Conservation (phyloP, 1,140 invertebrate species). For the Euglossa dilemma region DNA sequence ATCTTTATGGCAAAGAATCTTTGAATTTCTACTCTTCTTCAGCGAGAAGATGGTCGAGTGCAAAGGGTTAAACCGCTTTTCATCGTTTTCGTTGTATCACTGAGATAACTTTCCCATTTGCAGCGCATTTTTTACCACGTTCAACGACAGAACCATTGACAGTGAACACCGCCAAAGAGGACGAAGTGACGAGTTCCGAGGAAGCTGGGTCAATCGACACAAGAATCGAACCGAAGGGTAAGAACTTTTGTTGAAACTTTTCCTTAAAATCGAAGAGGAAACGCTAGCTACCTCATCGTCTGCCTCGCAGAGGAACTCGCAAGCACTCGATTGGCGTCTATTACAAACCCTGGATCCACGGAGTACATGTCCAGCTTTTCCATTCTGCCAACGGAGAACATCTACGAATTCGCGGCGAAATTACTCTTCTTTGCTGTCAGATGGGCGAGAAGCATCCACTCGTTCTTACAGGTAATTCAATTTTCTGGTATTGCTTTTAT, state of each 20-base stretch:
- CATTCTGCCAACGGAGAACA: slow-evolving; percentile 84
- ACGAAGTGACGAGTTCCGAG: slow-evolving; percentile 89
- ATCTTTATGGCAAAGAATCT: too few species aligned
- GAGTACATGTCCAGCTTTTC: slow-evolving; percentile 75
- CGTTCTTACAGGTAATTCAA: slow-evolving; percentile 86
- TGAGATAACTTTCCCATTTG: background rate
- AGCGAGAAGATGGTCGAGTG: too few species aligned
- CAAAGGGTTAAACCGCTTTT: too few species aligned
- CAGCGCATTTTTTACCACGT: slow-evolving; percentile 76
- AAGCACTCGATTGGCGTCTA: slow-evolving; percentile 62
- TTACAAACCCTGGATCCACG: slow-evolving; percentile 66
- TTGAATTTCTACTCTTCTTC: too few species aligned
- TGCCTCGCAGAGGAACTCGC: slow-evolving; percentile 64
- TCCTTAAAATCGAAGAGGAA: too few species aligned
- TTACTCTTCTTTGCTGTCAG: slow-evolving; percentile 90
- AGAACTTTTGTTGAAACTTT: too few species aligned
- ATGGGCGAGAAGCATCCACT: slow-evolving; percentile 89
- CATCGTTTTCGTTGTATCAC: too few species aligned
- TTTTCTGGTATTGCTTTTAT: background rate
- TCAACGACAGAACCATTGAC: slow-evolving; percentile 71
- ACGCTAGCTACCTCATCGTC: too few species aligned
- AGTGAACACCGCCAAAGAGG: slow-evolving; percentile 84
- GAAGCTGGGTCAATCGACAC: slow-evolving; percentile 80
- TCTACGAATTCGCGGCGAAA: slow-evolving; percentile 90
- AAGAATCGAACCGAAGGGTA: slow-evolving; percentile 60